Evolutionary conservation across 2,888 invertebrate species (phyloP).

Genomic region (Ochropleura plecta): DNA sequence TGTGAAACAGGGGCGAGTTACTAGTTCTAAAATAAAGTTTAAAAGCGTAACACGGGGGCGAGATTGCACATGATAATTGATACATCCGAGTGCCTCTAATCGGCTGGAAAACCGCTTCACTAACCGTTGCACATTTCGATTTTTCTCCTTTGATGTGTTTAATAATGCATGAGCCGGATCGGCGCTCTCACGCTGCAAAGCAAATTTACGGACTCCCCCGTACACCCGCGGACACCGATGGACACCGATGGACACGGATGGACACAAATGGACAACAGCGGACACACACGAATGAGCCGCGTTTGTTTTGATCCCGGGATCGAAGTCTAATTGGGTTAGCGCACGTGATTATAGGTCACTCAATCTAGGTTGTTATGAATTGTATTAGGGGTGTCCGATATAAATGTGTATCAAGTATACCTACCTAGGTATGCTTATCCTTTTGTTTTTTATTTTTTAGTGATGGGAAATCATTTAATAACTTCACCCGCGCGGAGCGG

Average conservation of each 20-base stretch:
- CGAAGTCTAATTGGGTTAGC: slow-evolving; percentile 67
- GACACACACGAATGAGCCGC: slow-evolving; percentile 53
- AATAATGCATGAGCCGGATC: slow-evolving; percentile 88
- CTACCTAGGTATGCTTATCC: too few species aligned
- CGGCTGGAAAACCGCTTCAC: slow-evolving; percentile 88
- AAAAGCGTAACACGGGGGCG: slow-evolving; percentile 49
- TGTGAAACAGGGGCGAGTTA: not conserved
- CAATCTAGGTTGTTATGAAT: slow-evolving; percentile 43
- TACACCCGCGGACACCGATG: slow-evolving; percentile 39
- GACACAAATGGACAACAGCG: slow-evolving; percentile 17
- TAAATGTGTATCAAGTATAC: not conserved
- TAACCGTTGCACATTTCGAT: slow-evolving; percentile 88
- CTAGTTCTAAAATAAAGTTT: slow-evolving; percentile 15
- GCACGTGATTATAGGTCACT: slow-evolving; percentile 59
- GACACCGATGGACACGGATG: slow-evolving; percentile 39
- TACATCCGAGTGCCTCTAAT: slow-evolving; percentile 85
- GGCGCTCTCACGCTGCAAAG: slow-evolving; percentile 72
- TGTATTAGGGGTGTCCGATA: slow-evolving; percentile 30
- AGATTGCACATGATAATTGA: slow-evolving; percentile 83
- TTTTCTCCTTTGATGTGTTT: slow-evolving; percentile 91
- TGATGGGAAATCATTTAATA: too few species aligned
- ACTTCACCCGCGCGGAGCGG: too few species aligned
- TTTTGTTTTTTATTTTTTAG: too few species aligned
- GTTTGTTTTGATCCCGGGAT: slow-evolving; percentile 64
- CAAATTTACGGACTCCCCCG: slow-evolving; percentile 62